Conservation (phyloP, 2,888 invertebrate genomes). For the Hedychridium roseum region DNA sequence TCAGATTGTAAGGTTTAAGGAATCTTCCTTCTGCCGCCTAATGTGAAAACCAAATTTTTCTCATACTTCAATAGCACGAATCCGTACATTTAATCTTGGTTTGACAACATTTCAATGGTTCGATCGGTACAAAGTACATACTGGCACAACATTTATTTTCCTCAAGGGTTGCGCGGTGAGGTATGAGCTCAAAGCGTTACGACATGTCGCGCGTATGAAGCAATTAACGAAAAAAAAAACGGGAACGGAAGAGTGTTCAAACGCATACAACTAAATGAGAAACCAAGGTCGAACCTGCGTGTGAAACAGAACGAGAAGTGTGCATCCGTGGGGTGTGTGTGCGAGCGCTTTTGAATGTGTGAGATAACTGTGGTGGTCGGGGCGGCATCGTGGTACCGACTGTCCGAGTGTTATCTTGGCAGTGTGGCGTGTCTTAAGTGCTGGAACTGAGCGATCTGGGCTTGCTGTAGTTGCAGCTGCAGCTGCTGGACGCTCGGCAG, state of each 20-base stretch:
- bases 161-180: too few relatives aligned
- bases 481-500: slow-evolving; percentile 45
- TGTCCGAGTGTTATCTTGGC: slow-evolving; percentile 52
- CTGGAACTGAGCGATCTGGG: slow-evolving; percentile 51
- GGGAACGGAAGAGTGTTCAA: neutral
- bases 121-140: too few relatives aligned
- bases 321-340: slow-evolving; percentile 19
- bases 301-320: slow-evolving; percentile 34
- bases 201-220: too few relatives aligned
- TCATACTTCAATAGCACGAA: too few relatives aligned
- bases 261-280: slow-evolving; percentile 13
- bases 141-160: too few relatives aligned
- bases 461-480: slow-evolving; percentile 45
- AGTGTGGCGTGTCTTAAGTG: slow-evolving; percentile 52
- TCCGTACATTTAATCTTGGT: too few relatives aligned
- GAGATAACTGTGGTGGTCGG: neutral
- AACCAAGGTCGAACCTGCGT: slow-evolving; percentile 56
- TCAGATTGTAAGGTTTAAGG: too few relatives aligned
- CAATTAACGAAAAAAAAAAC: neutral
- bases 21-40: too few relatives aligned
- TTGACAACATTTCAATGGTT: too few relatives aligned
- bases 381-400: too few relatives aligned
- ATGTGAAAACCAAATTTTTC: too few relatives aligned
- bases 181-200: too few relatives aligned
- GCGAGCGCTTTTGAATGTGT: slow-evolving; percentile 8